Percentiles rank a stretch among this genome's conserved stretches.
Evolutionary conservation across 2,797 vertebrate species (phyloP).

Genomic region (Cynodonichthys magdalenae): DNA sequence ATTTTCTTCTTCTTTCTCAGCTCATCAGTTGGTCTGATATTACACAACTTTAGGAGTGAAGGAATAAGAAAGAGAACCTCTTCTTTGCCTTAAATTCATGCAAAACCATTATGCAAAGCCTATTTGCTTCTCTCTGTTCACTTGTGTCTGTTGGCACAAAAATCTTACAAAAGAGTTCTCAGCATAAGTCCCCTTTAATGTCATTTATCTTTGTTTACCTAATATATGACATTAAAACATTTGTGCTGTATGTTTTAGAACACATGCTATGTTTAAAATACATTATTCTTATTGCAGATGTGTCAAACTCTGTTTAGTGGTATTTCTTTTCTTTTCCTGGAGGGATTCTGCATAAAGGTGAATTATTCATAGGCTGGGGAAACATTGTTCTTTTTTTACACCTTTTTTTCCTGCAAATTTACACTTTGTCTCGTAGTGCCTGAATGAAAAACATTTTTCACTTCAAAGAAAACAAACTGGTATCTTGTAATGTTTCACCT

Average conservation of each 20-base stretch:
- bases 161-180: constrained; percentile 3
- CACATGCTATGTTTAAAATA: neutral
- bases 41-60: too few relatives aligned
- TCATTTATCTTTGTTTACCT: neutral
- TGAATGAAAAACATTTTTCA: constrained; percentile 7
- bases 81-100: too few relatives aligned
- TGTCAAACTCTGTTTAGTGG: neutral
- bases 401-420: constrained; percentile 12
- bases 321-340: too few relatives aligned
- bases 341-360: too few relatives aligned
- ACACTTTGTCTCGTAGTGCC: constrained; percentile 46
- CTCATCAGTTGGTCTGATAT: too few relatives aligned
- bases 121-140: constrained; percentile 1
- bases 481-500: neutral
- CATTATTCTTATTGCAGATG: neutral
- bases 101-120: too few relatives aligned
- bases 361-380: too few relatives aligned
- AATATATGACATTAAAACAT: neutral
- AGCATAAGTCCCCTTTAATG: neutral
- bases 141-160: constrained; percentile 1
- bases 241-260: neutral
- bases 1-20: too few relatives aligned
- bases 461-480: neutral
- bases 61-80: too few relatives aligned
- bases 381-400: too few relatives aligned